Evolutionary conservation across 2,113 vertebrate species (phyloP), one percentile per base, ranked within the genome.

Genomic region (Hemiscyllium ocellatum): DNA sequence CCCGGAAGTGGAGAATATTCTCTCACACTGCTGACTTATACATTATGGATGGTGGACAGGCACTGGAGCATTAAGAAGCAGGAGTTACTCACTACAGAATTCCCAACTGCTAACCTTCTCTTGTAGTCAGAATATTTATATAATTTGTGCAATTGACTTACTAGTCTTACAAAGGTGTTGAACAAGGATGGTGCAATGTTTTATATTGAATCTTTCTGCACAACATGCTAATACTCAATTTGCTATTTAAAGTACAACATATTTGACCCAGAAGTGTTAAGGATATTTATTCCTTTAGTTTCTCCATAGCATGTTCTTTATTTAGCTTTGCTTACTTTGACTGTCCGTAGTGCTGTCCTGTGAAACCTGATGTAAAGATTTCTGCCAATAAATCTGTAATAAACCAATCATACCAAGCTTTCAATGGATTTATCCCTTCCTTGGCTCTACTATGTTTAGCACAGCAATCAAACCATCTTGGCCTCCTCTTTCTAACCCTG

Each of bases 261-360:
- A 65, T 93, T 33, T 93, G 13, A 19, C 33, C 17, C 20, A 37
- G 89, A 93, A 66, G 56, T 7, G 5, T 37, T 8, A n/a, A 8
- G 61, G 89, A 93, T 42, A 66, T 93, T 66, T 93, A 91, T 66
- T 37, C 61, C 61, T 68, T 68, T 19, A 66, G n/a, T 93, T 93
- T 66, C 61, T 93, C 61, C 61, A 20, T 93, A 68, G 29, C 15
- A 20, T 56, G 17, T 91, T 65, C 52, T 15, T 91, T 65, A 91
- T n/a, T 91, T 91, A 91, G 20, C 89, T 37, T 61, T 68, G 89
- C 89, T n/a, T 37, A 66, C 61, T 22, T 33, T 93, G 61, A 93
- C 17, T 22, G 61, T 61, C 87, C n/a, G 7, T 22, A n/a, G 7
- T 66, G 33, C 89, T 93, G 1, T 65, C 22, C 4, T 68, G 33